A percentile compares a stretch with the other conserved stretches of the same genome.
These are phyloP conservation scores for Chloromyia formosa DNA, from an alignment of 2,888 invertebrate species.

Conservation along the genomic window DNA sequence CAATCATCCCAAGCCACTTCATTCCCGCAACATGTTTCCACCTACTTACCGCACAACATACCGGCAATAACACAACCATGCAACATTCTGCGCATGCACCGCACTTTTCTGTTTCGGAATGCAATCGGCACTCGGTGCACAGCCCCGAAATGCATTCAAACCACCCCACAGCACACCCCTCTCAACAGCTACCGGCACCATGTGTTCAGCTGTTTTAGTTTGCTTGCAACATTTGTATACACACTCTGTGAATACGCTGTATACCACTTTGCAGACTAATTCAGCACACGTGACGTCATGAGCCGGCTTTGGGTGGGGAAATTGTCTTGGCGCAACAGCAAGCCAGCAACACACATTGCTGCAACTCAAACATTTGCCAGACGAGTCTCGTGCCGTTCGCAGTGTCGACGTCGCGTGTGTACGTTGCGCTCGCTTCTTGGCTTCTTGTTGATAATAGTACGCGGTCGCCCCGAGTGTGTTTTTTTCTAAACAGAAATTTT, in stretches of 20 bases:
- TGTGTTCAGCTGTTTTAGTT: not conserved
- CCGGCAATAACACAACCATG: conserved; percentile 33
- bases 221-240: not conserved
- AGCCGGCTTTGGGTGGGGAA: conserved; percentile 24
- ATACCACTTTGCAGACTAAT: not conserved
- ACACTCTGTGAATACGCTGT: not conserved
- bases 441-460: too few species aligned
- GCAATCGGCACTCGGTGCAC: not conserved
- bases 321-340: not conserved
- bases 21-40: conserved; percentile 20
- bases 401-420: not conserved
- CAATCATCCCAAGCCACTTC: too few species aligned
- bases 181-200: not conserved
- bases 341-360: not conserved
- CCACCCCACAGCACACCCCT: not conserved
- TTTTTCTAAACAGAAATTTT: conserved; percentile 9
- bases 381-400: conserved; percentile 34
- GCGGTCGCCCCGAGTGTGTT: not conserved
- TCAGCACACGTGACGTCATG: conserved; percentile 5
- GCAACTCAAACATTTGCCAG: conserved; percentile 28
- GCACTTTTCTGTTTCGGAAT: not conserved
- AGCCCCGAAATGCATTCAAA: not conserved
- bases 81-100: conserved; percentile 30
- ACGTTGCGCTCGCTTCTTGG: not conserved
- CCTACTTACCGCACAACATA: not conserved